Base-by-base conservation (phyloP, 2,113 vertebrate genomes). In the Etia nguti region DNA sequence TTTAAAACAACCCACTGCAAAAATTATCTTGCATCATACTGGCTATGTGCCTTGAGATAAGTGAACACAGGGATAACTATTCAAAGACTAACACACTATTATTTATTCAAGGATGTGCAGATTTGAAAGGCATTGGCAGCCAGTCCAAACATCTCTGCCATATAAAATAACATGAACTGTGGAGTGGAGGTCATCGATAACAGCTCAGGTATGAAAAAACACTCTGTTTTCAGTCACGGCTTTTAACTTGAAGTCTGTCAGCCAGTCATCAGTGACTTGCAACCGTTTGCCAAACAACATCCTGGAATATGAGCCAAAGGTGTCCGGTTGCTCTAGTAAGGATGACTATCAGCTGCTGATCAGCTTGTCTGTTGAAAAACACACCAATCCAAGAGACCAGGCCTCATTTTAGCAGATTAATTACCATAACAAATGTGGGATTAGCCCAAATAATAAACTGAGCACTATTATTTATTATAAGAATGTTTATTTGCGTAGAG, bases 91-190 rank as follows among this genome's bases (percentile, higher is more conserved):
- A 24, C 22, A 70, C 65, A 79, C 54, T 24, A 57, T 41, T 9
- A 60, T 92, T 88, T 93, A 68, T 65, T 68, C 86, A 88, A 26
- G 8, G 41, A 80, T 81, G 56, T 86, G 81, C 77, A 70, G 52
- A 87, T 80, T 83, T 83, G 80, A 91, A 77, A 38, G 59, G 15
- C 79, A 8, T 1, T 18, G 24, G 60, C 31, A 85, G 88, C 3
- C 55, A 56, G 34, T 38, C 81, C 16, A 92, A 92, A 91, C 81
- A 83, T 3, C 38, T 22, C 24, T 59, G 87, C 26, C 26, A 84
- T 54, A 86, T 22, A 77, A 73, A 43, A 50, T 20, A 55, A 41
- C 26, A 13, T 46, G 13, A 86, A 31, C 75, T 87, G 41, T 87
- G 41, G 57, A 79, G 81, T 56, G 55, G 31, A 2, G 43, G 50